Base-by-base conservation (phyloP, 1,140 invertebrate species). In the Tenebrio molitor region DNA sequence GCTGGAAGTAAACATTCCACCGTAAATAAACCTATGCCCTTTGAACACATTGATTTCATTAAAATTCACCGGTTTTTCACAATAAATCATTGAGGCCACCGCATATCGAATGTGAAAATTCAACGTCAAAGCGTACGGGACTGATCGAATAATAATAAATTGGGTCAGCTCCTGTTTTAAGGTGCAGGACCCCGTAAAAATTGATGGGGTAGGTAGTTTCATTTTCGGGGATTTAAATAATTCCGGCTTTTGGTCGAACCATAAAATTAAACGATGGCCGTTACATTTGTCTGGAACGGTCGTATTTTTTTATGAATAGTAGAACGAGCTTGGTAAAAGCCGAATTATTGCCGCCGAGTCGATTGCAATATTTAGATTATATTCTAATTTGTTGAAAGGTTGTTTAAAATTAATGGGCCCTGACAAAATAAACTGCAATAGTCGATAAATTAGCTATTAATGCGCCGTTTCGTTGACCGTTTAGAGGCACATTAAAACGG, bases 381-480 rank as follows among this genome's bases (percentile, higher is more conserved):
- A 21, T 10, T 50, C 23, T 50, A 50, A 19, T 21, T 58, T 58
- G 50, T 29, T 23, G 21, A 58, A 58, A 58, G 50, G 50, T 58
- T 58, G 50, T 58, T 12, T n/a, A 58, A 29, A 58, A 58, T 58
- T 58, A 58, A 58, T 58, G 50, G 50, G 12, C 21, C 50, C 50
- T 58, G 23, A 10, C 50, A 58, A 23, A 17, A 58, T 23, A 58
- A 58, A 58, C 23, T 29, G 23, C 15, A 29, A 58, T 58, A 19
- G 50, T 15, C 50, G 23, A 14, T 58, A 58, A 58, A 58, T 58
- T 58, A 58, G 14, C 50, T 33, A 58, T 58, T 29, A 58, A 58
- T 58, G 23, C 23, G 21, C 21, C 15, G 8, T 58, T 58, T 29
- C 23, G 19, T 29, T 14, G 4, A 7, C 23, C 50, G 50, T 50